A percentile compares a stretch with the other conserved stretches of the same genome.
These are phyloP conservation scores for Drosophila pseudotakahashii DNA, from an alignment of 2,888 invertebrate species.

Conservation along the genomic window DNA sequence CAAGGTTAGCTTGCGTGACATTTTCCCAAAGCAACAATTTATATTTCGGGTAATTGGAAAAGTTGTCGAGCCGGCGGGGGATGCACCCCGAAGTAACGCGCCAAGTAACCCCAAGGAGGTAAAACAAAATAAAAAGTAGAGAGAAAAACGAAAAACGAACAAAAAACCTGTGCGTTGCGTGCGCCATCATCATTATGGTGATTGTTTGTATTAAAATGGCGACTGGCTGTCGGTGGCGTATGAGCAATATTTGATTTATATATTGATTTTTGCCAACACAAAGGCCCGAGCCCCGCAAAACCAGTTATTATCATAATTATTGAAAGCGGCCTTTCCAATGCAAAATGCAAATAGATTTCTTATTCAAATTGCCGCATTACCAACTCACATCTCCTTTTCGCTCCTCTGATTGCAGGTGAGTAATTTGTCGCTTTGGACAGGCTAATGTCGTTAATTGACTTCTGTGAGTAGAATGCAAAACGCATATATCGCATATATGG, in stretches of 20 bases:
- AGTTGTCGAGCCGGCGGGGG: conserved; percentile 10
- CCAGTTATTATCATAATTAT: conserved; percentile 48
- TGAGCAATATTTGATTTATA: conserved; percentile 52
- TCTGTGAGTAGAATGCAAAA: conserved; percentile 41
- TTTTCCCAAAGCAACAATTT: conserved; percentile 40
- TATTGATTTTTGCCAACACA: conserved; percentile 39
- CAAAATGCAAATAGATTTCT: conserved; percentile 44
- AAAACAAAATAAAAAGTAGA: too few species aligned
- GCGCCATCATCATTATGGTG: conserved; percentile 39
- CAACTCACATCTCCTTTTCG: conserved; percentile 29
- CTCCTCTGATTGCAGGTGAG: conserved; percentile 74
- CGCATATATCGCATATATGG: not conserved
- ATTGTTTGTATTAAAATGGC: conserved; percentile 30
- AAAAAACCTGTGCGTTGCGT: conserved; percentile 22
- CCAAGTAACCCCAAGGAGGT: conserved; percentile 4
- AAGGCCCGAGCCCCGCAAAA: conserved; percentile 10
- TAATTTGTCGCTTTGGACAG: conserved; percentile 51
- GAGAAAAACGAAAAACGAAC: not conserved
- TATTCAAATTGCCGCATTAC: conserved; percentile 39
- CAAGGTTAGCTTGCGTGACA: conserved; percentile 61
- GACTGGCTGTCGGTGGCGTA: conserved; percentile 46
- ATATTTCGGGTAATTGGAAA: conserved; percentile 30
- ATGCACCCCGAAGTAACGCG: conserved; percentile 20
- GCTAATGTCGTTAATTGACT: conserved; percentile 57
- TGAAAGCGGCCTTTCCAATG: conserved; percentile 25